Base-by-base conservation (phyloP, 2,888 invertebrate genomes). In the Lithophane leautieri region DNA sequence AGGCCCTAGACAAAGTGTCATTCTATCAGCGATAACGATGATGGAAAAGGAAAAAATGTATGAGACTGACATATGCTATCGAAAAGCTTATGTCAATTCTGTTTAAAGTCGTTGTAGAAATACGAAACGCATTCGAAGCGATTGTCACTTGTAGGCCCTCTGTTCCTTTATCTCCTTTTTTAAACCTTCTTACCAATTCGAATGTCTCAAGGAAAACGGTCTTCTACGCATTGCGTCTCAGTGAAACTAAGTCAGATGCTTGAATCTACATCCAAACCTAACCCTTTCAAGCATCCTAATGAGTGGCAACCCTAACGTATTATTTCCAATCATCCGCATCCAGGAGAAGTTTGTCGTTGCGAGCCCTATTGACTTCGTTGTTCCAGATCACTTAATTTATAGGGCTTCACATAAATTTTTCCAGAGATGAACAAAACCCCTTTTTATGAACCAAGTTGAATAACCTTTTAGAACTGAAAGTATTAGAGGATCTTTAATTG, bases 381-480 rank as follows among this genome's bases (percentile, higher is more conserved):
- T 79, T 73, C 70, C 22, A 52, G 42, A 68, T 68, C 70, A 82
- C 83, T 73, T 73, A 73, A 78, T 83, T 78, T 69, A 28, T 60
- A 70, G 60, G 63, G 42, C 62, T 69, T 25, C 22, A 44, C 58
- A 54, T 63, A 68, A 47, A 71, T 67, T 34, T 60, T 62, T 56
- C 19, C 22, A 14, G 7, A 34, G 52, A 34, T n/a, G 25, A 69
- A 79, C 73, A 79, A 83, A 72, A 75, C 19, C 42, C 14, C 16
- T 71, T 81, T 61, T 58, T 68, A n/a, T n/a, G 9, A 52, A 63
- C 16, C 3, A 58, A 52, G 25, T 68, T 34, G n/a, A 62, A 79
- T 63, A 44, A 56, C 58, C 52, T 73, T 69, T 81, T 47, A 70
- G 25, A 69, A 50, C 61, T n/a, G 40, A 19, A 3, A 22, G 50